These are phyloP conservation scores for Speoplatyrhinus poulsoni DNA, from an alignment of 2,113 vertebrate species.

Conservation along the genomic window DNA sequence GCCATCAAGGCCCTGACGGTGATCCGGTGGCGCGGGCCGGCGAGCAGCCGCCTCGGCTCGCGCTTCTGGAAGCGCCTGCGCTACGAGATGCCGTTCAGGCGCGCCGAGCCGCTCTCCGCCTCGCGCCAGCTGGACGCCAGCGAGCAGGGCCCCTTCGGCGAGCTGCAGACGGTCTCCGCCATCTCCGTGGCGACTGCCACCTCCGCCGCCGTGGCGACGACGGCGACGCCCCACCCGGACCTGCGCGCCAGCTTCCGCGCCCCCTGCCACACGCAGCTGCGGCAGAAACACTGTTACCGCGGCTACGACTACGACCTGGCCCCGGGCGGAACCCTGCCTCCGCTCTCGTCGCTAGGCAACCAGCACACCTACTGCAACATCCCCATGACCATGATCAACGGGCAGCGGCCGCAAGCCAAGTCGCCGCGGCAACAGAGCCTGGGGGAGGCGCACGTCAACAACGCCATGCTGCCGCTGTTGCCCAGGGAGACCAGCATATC, in stretches of 20 bases:
- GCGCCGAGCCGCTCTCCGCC: conserved; percentile 87
- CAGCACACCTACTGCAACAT: conserved; percentile 99
- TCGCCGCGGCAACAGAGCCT: conserved; percentile 88
- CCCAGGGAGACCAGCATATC: conserved; percentile 98
- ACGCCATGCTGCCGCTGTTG: conserved; percentile 93
- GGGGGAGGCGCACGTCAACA: conserved; percentile 95
- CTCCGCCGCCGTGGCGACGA: conserved; percentile 92
- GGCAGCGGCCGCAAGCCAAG: conserved; percentile 90
- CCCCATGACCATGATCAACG: conserved; percentile 98
- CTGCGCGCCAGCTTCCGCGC: conserved; percentile 92
- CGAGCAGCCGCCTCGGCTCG: conserved; percentile 95
- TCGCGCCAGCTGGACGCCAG: conserved; percentile 94
- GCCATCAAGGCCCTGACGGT: conserved; percentile 97
- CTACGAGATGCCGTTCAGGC: conserved; percentile 98
- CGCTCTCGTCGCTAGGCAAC: conserved; percentile 87
- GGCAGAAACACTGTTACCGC: conserved; percentile 95
- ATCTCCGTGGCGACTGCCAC: conserved; percentile 97
- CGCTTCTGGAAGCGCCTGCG: conserved; percentile 98
- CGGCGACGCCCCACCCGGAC: conserved; percentile 85
- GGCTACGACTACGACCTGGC: conserved; percentile 94
- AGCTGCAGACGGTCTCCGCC: conserved; percentile 96
- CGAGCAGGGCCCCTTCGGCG: conserved; percentile 93
- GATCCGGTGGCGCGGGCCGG: conserved; percentile 94
- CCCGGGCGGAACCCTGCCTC: conserved; percentile 85
- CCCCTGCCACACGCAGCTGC: conserved; percentile 84